These are phyloP conservation scores for Vanacampus margaritifer DNA, from an alignment of 2,113 vertebrate species.

Conservation along the genomic window DNA sequence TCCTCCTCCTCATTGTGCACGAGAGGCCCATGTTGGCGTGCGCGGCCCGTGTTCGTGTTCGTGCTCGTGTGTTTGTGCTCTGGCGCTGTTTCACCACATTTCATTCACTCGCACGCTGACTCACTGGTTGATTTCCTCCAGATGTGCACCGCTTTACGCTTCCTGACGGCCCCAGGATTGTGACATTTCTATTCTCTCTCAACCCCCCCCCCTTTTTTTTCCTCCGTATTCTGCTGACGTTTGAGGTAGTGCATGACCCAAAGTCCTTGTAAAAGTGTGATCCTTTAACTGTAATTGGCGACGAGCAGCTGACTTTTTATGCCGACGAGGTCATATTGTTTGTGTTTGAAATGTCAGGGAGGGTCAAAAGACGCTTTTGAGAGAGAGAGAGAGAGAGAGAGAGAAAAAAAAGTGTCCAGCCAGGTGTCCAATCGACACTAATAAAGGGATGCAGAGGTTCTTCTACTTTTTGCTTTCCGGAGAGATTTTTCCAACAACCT, in stretches of 20 bases:
- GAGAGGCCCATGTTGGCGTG: slow-evolving; percentile 2
- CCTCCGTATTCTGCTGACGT: slow-evolving; percentile 6
- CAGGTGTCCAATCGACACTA: neutral
- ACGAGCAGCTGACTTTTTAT: slow-evolving; percentile 42
- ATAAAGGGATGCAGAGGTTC: neutral
- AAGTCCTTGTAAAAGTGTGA: slow-evolving; percentile 52
- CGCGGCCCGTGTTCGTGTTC: neutral
- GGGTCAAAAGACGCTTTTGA: neutral
- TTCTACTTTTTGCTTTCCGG: neutral
- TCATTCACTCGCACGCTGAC: slow-evolving; percentile 64
- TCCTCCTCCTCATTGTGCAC: neutral
- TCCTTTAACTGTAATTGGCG: slow-evolving; percentile 38
- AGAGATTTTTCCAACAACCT: neutral
- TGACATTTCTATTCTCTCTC: slow-evolving; percentile 54
- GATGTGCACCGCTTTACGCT: slow-evolving; percentile 65
- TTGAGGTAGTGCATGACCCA: neutral
- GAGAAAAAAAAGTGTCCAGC: neutral
- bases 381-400: neutral
- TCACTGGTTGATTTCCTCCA: slow-evolving; percentile 73
- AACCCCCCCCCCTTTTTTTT: too few relatives aligned
- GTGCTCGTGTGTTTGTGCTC: neutral
- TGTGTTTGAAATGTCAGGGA: neutral
- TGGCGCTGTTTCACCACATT: slow-evolving; percentile 60
- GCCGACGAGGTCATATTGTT: neutral
- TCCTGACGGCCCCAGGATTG: slow-evolving; percentile 60